A percentile compares a stretch with the other conserved stretches of the same genome.
phyloP scores from a whole-genome alignment of 2,113 vertebrate species.

The Sinocyclocheilus anophthalmus region DNA sequence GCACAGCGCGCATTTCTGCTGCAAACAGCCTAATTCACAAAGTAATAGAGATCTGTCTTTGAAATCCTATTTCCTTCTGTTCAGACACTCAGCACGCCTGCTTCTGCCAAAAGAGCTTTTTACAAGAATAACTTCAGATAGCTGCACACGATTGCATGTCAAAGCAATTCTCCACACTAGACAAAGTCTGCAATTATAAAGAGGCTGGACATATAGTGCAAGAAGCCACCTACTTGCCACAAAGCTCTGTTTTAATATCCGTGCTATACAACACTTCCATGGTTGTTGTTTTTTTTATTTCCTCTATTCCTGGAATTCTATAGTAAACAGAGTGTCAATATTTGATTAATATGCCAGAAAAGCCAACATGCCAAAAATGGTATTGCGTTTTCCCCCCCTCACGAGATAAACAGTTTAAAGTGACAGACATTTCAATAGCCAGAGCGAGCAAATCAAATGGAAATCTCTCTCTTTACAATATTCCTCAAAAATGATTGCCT shows the following conservation, averaged over 20 bases:
- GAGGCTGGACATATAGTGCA: slow-evolving; percentile 45
- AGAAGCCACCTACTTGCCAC: slow-evolving; percentile 14
- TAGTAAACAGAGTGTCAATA: slow-evolving; percentile 55
- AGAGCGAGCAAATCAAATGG: slow-evolving; percentile 62
- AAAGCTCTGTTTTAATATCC: slow-evolving; percentile 40
- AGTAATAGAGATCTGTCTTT: slow-evolving; percentile 55
- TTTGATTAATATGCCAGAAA: slow-evolving; percentile 61
- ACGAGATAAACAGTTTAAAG: slow-evolving; percentile 52
- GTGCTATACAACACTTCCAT: slow-evolving; percentile 42
- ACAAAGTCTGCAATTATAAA: slow-evolving; percentile 54
- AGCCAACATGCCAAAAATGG: slow-evolving; percentile 54
- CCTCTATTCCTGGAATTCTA: slow-evolving; percentile 44
- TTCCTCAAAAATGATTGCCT: slow-evolving; percentile 59
- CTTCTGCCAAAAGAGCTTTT: slow-evolving; percentile 53
- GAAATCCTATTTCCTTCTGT: slow-evolving; percentile 57
- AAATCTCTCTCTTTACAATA: slow-evolving; percentile 59
- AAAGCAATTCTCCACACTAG: slow-evolving; percentile 50
- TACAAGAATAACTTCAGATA: slow-evolving; percentile 61
- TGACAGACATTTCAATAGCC: slow-evolving; percentile 61
- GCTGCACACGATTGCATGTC: slow-evolving; percentile 53
- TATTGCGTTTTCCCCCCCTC: slow-evolving; percentile 47
- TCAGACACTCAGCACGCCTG: slow-evolving; percentile 51
- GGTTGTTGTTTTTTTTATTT: slow-evolving; percentile 43
- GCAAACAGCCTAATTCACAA: slow-evolving; percentile 58
- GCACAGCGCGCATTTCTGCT: slow-evolving; percentile 46